These are phyloP conservation scores for Lasiurus cinereus DNA, from an alignment of 2,113 vertebrate species.

Conservation along the genomic window DNA sequence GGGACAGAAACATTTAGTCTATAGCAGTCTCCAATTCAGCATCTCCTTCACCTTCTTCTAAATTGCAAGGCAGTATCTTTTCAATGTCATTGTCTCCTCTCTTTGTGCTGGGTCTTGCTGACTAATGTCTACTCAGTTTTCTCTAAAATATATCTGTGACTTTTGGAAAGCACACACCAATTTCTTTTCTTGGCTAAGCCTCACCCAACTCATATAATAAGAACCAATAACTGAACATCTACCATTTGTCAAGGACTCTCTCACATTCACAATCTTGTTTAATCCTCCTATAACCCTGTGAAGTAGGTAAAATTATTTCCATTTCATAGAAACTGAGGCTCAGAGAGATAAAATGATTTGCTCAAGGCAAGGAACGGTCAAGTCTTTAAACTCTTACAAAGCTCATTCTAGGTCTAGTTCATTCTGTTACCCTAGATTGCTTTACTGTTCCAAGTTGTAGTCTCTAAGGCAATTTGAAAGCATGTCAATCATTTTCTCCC, in stretches of 20 bases:
- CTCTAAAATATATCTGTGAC: constrained; percentile 28
- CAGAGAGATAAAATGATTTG: not conserved
- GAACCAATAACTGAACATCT: constrained; percentile 26
- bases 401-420: not conserved
- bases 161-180: not conserved
- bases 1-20: not conserved
- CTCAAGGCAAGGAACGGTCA: not conserved
- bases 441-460: constrained; percentile 10
- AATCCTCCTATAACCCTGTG: not conserved
- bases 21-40: not conserved
- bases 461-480: constrained; percentile 37
- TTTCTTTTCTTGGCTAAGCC: not conserved
- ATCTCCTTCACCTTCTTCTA: not conserved
- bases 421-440: not conserved
- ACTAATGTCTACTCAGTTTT: not conserved
- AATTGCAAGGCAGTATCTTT: not conserved
- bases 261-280: not conserved
- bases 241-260: not conserved
- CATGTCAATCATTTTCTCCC: constrained; percentile 44
- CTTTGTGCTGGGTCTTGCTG: not conserved
- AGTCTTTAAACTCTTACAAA: constrained; percentile 39
- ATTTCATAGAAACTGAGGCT: constrained; percentile 15
- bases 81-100: not conserved
- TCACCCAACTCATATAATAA: not conserved
- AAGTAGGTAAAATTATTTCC: constrained; percentile 12